Conservation (phyloP, 1,140 invertebrate species). For the Lepidurus couesii region DNA sequence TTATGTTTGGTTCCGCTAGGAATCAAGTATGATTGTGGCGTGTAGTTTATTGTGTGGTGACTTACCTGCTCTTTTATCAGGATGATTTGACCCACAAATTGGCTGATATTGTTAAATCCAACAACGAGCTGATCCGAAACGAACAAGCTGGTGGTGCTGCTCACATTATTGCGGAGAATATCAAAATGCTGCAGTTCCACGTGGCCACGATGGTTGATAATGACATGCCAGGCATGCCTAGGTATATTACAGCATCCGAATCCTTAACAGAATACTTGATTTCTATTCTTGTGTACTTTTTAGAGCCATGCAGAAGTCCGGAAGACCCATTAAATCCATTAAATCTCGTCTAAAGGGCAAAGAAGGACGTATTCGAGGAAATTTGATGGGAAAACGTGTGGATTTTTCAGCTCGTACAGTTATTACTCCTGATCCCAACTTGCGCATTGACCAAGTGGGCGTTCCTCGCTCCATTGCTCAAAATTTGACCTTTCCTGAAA, state of each 20-base stretch:
- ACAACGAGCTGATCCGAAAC: constrained; percentile 92
- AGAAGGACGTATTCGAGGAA: constrained; percentile 96
- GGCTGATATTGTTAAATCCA: constrained; percentile 97
- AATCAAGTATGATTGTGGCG: constrained; percentile 58
- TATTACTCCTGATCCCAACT: constrained; percentile 98
- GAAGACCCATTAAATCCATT: constrained; percentile 95
- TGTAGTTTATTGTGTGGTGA: background rate
- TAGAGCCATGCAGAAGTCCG: constrained; percentile 96
- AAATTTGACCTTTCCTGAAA: constrained; percentile 98
- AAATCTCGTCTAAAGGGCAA: constrained; percentile 88
- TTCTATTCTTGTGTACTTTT: constrained; percentile 39
- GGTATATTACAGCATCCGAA: constrained; percentile 47
- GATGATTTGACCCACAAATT: constrained; percentile 99
- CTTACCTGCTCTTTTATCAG: constrained; percentile 47
- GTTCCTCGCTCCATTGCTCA: constrained; percentile 97
- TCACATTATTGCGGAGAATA: constrained; percentile 93
- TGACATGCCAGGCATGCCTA: constrained; percentile 94
- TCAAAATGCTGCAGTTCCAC: constrained; percentile 98
- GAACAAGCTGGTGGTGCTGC: constrained; percentile 93
- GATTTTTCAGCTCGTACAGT: constrained; percentile 99
- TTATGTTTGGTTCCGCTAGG: constrained; percentile 97
- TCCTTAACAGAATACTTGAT: constrained; percentile 26
- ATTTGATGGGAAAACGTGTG: constrained; percentile 99
- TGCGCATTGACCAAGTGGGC: constrained; percentile 97
- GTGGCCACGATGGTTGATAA: constrained; percentile 97